phyloP scores from a whole-genome alignment of 2,113 vertebrate genomes.

The Menidia beryllina region DNA sequence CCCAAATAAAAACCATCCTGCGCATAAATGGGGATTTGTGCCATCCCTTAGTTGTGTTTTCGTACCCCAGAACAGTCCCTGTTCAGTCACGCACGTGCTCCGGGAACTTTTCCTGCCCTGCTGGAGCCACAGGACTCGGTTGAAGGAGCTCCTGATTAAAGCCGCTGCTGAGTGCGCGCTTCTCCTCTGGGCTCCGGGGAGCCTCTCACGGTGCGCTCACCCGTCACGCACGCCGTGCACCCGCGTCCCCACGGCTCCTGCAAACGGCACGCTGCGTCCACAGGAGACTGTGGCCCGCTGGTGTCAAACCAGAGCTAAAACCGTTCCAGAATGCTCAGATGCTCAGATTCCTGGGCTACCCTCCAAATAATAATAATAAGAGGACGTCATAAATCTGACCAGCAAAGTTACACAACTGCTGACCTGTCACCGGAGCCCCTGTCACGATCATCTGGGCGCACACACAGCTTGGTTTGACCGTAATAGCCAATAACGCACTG shows the following conservation, averaged over 20 bases:
- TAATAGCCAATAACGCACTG: not conserved
- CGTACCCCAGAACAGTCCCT: not conserved
- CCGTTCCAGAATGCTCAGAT: not conserved
- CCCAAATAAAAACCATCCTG: not conserved
- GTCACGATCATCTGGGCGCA: not conserved
- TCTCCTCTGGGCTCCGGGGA: conserved; percentile 49
- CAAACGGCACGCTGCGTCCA: conserved; percentile 36
- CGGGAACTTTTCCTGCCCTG: conserved; percentile 33
- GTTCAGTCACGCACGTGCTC: conserved; percentile 22
- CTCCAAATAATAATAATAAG: not conserved
- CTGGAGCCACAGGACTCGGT: conserved; percentile 31
- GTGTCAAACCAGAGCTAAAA: not conserved
- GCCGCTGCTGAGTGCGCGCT: conserved; percentile 60
- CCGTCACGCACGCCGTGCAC: not conserved
- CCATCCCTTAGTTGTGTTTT: not conserved
- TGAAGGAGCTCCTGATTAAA: conserved; percentile 63
- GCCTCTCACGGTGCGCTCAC: conserved; percentile 30
- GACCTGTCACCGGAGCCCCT: not conserved
- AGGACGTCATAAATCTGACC: conserved; percentile 1
- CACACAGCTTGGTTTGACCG: not conserved
- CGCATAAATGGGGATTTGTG: not conserved
- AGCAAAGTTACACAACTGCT: conserved; percentile 49
- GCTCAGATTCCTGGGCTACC: not conserved
- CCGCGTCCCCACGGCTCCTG: conserved; percentile 51
- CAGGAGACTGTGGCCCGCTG: not conserved